Evolutionary conservation across 1,140 invertebrate genomes (phyloP).

Genomic region (Orchestia grillus): DNA sequence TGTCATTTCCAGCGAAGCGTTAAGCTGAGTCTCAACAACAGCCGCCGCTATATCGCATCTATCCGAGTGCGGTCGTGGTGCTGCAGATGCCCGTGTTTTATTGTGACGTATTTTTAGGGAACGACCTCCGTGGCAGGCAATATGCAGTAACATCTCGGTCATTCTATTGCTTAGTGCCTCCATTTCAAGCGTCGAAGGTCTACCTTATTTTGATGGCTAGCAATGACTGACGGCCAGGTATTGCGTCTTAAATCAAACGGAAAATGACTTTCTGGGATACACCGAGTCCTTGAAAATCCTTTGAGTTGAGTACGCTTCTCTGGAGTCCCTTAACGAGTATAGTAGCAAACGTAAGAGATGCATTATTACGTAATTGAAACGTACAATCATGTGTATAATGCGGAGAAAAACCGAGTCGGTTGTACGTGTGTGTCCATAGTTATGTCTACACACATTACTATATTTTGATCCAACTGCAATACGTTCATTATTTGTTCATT

Average conservation of each 20-base stretch:
- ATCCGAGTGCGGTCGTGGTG: not conserved
- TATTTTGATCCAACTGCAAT: not conserved
- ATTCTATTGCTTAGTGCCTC: slow-evolving; percentile 25
- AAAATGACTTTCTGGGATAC: not conserved
- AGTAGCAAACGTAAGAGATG: not conserved
- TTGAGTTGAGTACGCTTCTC: not conserved
- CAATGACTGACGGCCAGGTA: not conserved
- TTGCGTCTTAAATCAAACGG: not conserved
- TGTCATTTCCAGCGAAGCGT: not conserved
- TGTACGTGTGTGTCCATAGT: not conserved
- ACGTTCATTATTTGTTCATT: not conserved
- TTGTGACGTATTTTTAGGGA: slow-evolving; percentile 33
- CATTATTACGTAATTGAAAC: not conserved
- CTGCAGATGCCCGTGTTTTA: slow-evolving; percentile 6
- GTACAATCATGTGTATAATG: not conserved
- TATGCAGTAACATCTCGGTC: slow-evolving; percentile 38
- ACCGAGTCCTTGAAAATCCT: not conserved
- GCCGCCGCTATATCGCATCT: not conserved
- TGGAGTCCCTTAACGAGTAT: not conserved
- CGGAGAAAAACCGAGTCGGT: not conserved
- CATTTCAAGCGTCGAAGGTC: slow-evolving; percentile 6
- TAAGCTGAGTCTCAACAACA: slow-evolving; percentile 16
- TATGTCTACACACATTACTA: not conserved
- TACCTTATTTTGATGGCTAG: not conserved
- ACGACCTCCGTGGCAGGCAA: slow-evolving; percentile 30